These are phyloP conservation scores for Aphaenogaster rudis DNA, from an alignment of 1,140 invertebrate genomes.

Conservation along the genomic window DNA sequence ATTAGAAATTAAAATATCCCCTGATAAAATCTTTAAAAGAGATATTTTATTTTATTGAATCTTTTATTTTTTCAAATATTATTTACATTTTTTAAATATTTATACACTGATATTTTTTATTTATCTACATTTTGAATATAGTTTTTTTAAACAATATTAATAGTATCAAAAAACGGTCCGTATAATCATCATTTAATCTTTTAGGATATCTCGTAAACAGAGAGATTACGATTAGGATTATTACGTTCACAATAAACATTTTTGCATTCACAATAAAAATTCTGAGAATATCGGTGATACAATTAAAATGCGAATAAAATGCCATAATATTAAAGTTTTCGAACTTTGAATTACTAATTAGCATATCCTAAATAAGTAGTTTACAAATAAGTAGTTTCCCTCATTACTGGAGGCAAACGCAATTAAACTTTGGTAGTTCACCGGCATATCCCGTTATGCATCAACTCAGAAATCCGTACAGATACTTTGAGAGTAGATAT, in stretches of 20 bases:
- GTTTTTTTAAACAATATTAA: neutral
- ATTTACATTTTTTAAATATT: constrained; percentile 25
- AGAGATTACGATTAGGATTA: neutral
- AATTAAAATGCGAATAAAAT: constrained; percentile 24
- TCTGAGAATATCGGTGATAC: neutral
- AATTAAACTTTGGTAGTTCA: constrained; percentile 46
- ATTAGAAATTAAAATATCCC: neutral
- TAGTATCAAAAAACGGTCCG: neutral
- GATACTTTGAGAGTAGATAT: neutral
- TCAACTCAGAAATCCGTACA: neutral
- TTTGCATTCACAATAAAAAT: constrained; percentile 17
- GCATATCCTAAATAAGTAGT: constrained; percentile 51
- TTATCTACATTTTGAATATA: constrained; percentile 21
- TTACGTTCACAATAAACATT: neutral
- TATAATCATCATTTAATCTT: neutral
- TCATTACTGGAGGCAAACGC: constrained; percentile 42
- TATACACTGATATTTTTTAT: constrained; percentile 5
- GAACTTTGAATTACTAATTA: constrained; percentile 46
- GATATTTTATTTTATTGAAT: neutral
- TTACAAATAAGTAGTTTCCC: constrained; percentile 50
- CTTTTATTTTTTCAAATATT: neutral
- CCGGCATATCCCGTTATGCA: constrained; percentile 10
- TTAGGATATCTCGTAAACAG: neutral
- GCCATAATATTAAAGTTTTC: constrained; percentile 34
- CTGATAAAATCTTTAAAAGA: neutral